Evolutionary conservation across 2,113 vertebrate species (phyloP).

Genomic region (Microcebus tavaratra): DNA sequence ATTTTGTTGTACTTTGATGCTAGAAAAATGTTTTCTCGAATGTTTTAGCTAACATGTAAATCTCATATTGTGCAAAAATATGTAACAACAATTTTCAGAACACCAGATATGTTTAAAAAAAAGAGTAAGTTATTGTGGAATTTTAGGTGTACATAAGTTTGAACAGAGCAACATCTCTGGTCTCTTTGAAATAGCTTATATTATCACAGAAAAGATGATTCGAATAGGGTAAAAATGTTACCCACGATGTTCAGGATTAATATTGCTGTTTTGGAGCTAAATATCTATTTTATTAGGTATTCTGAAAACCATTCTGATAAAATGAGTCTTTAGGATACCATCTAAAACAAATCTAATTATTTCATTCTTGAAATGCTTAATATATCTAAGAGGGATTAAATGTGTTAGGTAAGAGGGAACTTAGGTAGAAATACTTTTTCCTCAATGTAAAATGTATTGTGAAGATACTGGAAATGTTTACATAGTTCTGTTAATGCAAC

Average conservation of each 20-base stretch:
- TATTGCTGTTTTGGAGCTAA: not conserved
- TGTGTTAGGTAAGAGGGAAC: not conserved
- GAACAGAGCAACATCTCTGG: not conserved
- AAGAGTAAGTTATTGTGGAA: not conserved
- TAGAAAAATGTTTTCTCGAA: not conserved
- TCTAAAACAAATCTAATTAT: not conserved
- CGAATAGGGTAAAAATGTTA: not conserved
- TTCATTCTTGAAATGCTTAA: not conserved
- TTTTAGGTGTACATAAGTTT: not conserved
- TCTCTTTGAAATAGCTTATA: not conserved
- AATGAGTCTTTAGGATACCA: not conserved
- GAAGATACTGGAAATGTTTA: not conserved
- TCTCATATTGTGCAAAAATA: slow-evolving; percentile 25
- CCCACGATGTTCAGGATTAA: not conserved
- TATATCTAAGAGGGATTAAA: not conserved
- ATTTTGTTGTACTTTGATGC: not conserved
- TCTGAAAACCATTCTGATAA: not conserved
- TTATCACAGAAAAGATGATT: not conserved
- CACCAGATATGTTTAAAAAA: not conserved
- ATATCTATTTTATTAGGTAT: not conserved
- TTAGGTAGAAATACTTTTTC: not conserved
- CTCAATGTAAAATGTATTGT: not conserved
- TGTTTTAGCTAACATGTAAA: not conserved
- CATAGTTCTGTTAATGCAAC: not conserved
- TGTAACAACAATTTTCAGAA: not conserved